These are phyloP conservation scores for Diadophis punctatus DNA, from an alignment of 2,113 vertebrate species.

Conservation along the genomic window DNA sequence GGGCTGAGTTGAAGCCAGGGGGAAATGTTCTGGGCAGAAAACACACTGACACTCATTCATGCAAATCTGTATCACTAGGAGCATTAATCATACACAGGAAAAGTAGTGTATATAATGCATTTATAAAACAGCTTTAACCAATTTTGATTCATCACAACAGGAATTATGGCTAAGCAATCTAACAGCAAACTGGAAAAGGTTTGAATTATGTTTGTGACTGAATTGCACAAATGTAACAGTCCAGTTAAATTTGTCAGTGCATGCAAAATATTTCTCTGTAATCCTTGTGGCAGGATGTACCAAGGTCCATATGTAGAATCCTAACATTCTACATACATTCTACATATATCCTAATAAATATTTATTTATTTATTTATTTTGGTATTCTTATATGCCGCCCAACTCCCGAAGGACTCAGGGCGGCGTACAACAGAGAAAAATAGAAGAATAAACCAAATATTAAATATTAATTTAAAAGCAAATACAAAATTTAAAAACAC, in stretches of 20 bases:
- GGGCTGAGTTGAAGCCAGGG: slow-evolving; percentile 71
- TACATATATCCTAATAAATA: too few relatives aligned
- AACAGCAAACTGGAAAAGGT: slow-evolving; percentile 58
- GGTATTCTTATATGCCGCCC: too few relatives aligned
- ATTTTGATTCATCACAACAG: slow-evolving; percentile 56
- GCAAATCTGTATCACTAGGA: slow-evolving; percentile 70
- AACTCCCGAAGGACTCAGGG: too few relatives aligned
- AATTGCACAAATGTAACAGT: not conserved
- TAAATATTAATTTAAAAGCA: too few relatives aligned
- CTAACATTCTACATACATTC: too few relatives aligned
- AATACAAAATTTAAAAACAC: too few relatives aligned
- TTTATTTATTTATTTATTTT: too few relatives aligned
- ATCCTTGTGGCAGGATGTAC: not conserved
- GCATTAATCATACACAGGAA: slow-evolving; percentile 72
- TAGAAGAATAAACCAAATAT: too few relatives aligned
- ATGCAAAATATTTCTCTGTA: not conserved
- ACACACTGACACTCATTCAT: slow-evolving; percentile 78
- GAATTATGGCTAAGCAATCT: slow-evolving; percentile 51
- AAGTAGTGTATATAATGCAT: slow-evolving; percentile 55
- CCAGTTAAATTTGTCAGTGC: not conserved
- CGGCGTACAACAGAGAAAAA: too few relatives aligned
- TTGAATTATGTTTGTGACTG: slow-evolving; percentile 32
- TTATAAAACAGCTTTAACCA: slow-evolving; percentile 63
- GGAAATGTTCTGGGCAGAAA: slow-evolving; percentile 75
- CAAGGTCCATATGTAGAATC: not conserved